Conservation (phyloP, 2,113 vertebrate genomes). For the Geothlypis trichas region DNA sequence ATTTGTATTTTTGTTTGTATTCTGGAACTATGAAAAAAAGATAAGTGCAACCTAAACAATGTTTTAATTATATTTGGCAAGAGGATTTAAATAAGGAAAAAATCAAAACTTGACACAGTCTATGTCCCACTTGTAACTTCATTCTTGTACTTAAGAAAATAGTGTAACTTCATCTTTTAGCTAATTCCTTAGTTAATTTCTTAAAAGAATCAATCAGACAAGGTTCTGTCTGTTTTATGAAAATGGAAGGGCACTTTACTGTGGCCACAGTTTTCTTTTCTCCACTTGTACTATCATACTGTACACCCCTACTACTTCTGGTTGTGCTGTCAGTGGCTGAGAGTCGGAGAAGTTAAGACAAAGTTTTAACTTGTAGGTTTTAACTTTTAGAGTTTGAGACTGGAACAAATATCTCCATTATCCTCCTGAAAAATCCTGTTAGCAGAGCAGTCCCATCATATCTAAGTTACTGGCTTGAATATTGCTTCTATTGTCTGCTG, state of each 20-base stretch:
- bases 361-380: not conserved
- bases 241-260: not conserved
- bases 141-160: not conserved
- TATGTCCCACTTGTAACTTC: not conserved
- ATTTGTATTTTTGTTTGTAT: not conserved
- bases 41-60: not conserved
- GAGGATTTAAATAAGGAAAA: not conserved
- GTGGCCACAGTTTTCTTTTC: not conserved
- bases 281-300: not conserved
- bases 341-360: not conserved
- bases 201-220: not conserved
- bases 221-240: not conserved
- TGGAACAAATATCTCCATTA: not conserved
- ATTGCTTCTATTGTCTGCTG: not conserved
- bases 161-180: not conserved
- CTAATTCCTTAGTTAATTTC: not conserved
- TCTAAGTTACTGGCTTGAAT: not conserved
- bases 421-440: not conserved
- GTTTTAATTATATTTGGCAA: not conserved
- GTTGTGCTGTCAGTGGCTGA: not conserved
- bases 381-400: not conserved
- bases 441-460: not conserved
- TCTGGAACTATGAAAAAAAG: not conserved
- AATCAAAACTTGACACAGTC: not conserved
- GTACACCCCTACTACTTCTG: not conserved